Evolutionary conservation across 2,888 invertebrate genomes (phyloP).

Genomic region (Scaeva pyrastri): DNA sequence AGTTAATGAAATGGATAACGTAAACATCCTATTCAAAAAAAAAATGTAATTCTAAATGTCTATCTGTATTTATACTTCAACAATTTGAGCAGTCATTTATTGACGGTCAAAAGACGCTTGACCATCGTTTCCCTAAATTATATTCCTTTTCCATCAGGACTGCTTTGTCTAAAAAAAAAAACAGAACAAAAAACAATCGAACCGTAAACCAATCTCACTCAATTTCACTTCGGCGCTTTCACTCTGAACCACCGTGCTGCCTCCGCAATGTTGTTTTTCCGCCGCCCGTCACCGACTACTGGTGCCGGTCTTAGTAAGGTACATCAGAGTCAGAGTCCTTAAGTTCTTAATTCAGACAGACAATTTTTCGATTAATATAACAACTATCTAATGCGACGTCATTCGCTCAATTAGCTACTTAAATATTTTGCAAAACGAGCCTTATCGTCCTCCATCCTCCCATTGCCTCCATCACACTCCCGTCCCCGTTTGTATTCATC

Average conservation of each 20-base stretch:
- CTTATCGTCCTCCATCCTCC: not conserved
- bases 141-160: not conserved
- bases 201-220: slow-evolving; percentile 4
- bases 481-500: slow-evolving; percentile 9
- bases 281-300: too few species aligned
- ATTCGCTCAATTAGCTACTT: slow-evolving; percentile 71
- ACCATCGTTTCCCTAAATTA: not conserved
- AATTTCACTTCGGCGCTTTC: not conserved
- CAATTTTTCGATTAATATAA: slow-evolving; percentile 44
- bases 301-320: not conserved
- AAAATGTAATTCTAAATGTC: too few species aligned
- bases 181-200: not conserved
- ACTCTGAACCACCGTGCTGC: too few species aligned
- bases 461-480: too few species aligned
- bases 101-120: not conserved
- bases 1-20: too few species aligned
- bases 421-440: slow-evolving; percentile 55
- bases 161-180: not conserved
- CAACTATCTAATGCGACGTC: slow-evolving; percentile 47
- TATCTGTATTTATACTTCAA: too few species aligned
- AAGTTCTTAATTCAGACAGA: slow-evolving; percentile 38
- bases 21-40: too few species aligned
- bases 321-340: slow-evolving; percentile 1
- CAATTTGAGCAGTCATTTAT: not conserved
- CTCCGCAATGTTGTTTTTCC: too few species aligned